These are phyloP conservation scores for Catharus ustulatus DNA, from an alignment of 2,797 vertebrate genomes.

Conservation along the genomic window DNA sequence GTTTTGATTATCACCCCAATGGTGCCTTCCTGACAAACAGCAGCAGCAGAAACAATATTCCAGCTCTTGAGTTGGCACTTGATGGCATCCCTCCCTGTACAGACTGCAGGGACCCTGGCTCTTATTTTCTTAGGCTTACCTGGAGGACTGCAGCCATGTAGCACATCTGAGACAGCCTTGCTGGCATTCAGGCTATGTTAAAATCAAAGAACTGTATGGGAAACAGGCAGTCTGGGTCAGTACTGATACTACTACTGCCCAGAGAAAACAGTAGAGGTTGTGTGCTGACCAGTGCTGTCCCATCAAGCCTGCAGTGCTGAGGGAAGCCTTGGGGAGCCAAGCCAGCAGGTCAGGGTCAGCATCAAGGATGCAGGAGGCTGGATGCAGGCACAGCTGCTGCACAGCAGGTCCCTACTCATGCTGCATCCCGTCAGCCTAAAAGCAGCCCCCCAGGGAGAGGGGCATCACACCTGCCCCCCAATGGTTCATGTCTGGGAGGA, in stretches of 20 bases:
- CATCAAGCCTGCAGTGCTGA: not conserved
- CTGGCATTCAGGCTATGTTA: not conserved
- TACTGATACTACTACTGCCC: too few species aligned
- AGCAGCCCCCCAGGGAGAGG: not conserved
- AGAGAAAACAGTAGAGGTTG: rapidly evolving
- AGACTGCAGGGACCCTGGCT: not conserved
- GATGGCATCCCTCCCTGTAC: rapidly evolving
- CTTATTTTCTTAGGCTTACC: not conserved
- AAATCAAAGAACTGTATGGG: not conserved
- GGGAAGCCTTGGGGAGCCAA: not conserved
- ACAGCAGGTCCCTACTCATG: rapidly evolving
- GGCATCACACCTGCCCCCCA: not conserved
- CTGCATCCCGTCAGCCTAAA: not conserved
- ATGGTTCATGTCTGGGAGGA: rapidly evolving
- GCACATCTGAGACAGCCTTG: not conserved
- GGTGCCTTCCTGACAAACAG: not conserved
- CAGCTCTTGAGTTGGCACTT: not conserved
- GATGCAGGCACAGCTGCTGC: not conserved
- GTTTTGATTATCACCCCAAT: not conserved
- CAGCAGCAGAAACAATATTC: not conserved
- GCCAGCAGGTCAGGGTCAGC: not conserved
- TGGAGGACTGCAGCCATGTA: rapidly evolving
- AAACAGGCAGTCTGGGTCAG: not conserved
- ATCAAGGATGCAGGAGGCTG: not conserved
- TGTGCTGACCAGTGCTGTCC: rapidly evolving